A percentile compares a stretch with the other conserved stretches of the same genome.
These are phyloP conservation scores for Leptinotarsa juncta DNA, from an alignment of 2,888 invertebrate genomes.

Conservation along the genomic window DNA sequence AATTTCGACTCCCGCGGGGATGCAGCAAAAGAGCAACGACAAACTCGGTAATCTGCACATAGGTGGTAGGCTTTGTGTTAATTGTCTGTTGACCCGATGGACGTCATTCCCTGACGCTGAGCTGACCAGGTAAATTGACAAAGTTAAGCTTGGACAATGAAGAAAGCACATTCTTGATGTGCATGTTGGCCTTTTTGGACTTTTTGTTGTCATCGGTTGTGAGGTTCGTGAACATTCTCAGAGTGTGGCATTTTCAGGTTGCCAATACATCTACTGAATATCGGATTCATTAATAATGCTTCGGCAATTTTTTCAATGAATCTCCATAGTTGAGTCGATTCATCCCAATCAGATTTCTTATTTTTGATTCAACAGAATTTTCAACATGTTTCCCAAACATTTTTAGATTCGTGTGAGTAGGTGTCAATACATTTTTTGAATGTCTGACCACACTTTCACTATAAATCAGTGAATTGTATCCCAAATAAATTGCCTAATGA, in stretches of 20 bases:
- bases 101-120: constrained; percentile 40
- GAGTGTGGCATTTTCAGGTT: not conserved
- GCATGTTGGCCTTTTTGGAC: not conserved
- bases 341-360: too few relatives aligned
- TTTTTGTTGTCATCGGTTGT: too few relatives aligned
- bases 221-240: too few relatives aligned
- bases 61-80: constrained; percentile 58
- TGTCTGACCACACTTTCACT: not conserved
- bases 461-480: not conserved
- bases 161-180: not conserved
- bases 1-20: constrained; percentile 56
- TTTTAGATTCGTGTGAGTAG: not conserved
- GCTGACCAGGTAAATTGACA: constrained; percentile 22
- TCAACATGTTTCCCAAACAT: too few relatives aligned
- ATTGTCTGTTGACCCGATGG: constrained; percentile 55
- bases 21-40: constrained; percentile 57
- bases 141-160: constrained; percentile 13
- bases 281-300: too few relatives aligned
- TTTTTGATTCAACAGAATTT: too few relatives aligned
- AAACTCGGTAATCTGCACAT: constrained; percentile 58
- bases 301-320: too few relatives aligned
- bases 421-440: not conserved
- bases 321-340: too few relatives aligned
- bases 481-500: too few relatives aligned
- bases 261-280: not conserved